Evolutionary conservation across 2,888 invertebrate genomes (phyloP), one percentile per base, ranked within the genome.

Genomic region (Meganola albula): DNA sequence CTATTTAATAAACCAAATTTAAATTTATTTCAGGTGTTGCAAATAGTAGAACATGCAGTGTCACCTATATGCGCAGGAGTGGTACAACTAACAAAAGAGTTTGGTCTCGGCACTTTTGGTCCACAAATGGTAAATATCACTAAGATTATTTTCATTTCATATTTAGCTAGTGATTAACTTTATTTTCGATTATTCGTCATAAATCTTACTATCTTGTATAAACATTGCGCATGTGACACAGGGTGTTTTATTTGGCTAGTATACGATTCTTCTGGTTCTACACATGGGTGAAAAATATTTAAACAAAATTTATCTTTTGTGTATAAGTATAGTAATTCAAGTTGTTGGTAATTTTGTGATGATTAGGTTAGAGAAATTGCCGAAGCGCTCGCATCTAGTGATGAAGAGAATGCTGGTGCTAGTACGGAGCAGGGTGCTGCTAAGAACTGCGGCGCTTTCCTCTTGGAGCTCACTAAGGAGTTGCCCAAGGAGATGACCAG

Each of bases 1-100:
- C n/a, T n/a, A n/a, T n/a, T n/a, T n/a, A n/a, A n/a, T n/a, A n/a
- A n/a, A n/a, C n/a, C n/a, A n/a, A 7, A 12, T 12, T 4, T 10
- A 13, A 28, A 10, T 34, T 12, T 30, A 75, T 65, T 84, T 11
- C 87, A 95, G 89, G 65, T 94, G 28, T 84, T 96, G 14, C 93
- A 94, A 79, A 88, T 91, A 49, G 88, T 89, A 58, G 95, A 96
- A 53, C 91, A 92, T 72, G 75, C 94, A 18, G 90, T 90, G 1
- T 71, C 80, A 7, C 89, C 91, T 12, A 85, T 94, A 48, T 91
- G 93, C 13, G 88, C 89, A 37, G 93, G 92, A 13, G 89, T 95
- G 1, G 88, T 91, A 20, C 87, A 91, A 39, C 82, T 95, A 56
- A 90, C 92, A 1, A 87, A 87, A 44, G 88, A 90, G 27, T 92